Conservation (phyloP, 2,888 invertebrate species). For the Melanophora roralis region DNA sequence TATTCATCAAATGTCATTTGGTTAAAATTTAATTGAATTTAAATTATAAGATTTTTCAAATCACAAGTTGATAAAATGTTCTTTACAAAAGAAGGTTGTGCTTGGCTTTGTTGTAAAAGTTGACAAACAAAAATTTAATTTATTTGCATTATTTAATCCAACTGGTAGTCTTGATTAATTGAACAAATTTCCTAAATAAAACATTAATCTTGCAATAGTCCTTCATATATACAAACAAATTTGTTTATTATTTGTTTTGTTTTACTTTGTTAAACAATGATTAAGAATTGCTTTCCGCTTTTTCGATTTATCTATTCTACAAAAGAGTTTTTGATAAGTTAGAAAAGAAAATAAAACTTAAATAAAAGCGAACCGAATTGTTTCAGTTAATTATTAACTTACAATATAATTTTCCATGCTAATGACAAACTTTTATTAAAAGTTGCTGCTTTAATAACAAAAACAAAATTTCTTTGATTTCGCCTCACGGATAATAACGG, state of each 20-base stretch:
- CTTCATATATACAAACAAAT: not conserved
- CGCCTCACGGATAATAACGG: too few relatives aligned
- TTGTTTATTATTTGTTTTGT: slow-evolving; percentile 5
- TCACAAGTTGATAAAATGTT: slow-evolving; percentile 3
- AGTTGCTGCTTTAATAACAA: slow-evolving; percentile 5
- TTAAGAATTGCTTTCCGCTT: not conserved
- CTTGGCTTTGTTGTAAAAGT: slow-evolving; percentile 4
- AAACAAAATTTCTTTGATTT: not conserved
- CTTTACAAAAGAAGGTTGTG: too few relatives aligned
- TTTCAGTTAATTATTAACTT: slow-evolving; percentile 32
- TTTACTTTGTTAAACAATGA: not conserved
- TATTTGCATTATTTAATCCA: not conserved
- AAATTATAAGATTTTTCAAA: slow-evolving; percentile 17
- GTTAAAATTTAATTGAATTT: slow-evolving; percentile 17
- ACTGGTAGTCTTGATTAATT: not conserved
- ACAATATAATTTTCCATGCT: slow-evolving; percentile 24
- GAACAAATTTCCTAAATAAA: not conserved
- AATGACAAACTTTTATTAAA: slow-evolving; percentile 47
- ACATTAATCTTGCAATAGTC: not conserved
- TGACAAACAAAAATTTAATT: not conserved
- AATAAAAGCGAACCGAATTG: not conserved
- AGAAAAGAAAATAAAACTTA: not conserved
- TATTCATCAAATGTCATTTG: not conserved
- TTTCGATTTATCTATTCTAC: not conserved
- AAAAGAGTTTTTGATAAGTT: not conserved